Evolutionary conservation across 2,113 vertebrate genomes (phyloP).

Genomic region (Sylvietta virens): DNA sequence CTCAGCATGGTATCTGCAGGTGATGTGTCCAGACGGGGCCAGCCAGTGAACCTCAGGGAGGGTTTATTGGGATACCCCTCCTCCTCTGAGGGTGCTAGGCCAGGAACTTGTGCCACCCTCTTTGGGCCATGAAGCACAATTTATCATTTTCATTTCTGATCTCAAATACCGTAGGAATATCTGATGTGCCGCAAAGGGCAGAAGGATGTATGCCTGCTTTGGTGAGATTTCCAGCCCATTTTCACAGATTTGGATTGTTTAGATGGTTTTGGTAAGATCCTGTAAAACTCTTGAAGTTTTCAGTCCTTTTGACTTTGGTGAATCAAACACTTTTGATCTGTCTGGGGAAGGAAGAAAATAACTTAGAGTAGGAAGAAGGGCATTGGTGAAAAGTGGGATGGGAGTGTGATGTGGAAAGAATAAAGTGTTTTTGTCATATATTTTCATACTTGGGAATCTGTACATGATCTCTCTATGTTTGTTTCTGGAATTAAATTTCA

Average conservation of each 20-base stretch:
- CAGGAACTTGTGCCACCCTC: fast-evolving
- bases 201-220: background rate
- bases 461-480: background rate
- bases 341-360: background rate
- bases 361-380: background rate
- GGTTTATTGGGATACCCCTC: fast-evolving
- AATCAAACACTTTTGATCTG: background rate
- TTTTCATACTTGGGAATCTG: background rate
- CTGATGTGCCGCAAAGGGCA: background rate
- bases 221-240: background rate
- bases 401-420: background rate
- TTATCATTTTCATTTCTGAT: background rate
- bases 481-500: background rate
- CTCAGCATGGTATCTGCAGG: background rate
- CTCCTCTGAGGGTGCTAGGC: background rate
- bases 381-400: background rate
- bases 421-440: background rate
- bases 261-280: background rate
- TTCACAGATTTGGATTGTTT: background rate
- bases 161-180: background rate
- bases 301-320: background rate
- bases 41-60: background rate
- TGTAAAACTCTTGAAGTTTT: background rate
- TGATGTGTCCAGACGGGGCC: background rate
- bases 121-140: background rate